Evolutionary conservation across 1,140 invertebrate genomes (phyloP), one percentile per base, ranked within the genome.

Genomic region (Leptinotarsa lineolata): DNA sequence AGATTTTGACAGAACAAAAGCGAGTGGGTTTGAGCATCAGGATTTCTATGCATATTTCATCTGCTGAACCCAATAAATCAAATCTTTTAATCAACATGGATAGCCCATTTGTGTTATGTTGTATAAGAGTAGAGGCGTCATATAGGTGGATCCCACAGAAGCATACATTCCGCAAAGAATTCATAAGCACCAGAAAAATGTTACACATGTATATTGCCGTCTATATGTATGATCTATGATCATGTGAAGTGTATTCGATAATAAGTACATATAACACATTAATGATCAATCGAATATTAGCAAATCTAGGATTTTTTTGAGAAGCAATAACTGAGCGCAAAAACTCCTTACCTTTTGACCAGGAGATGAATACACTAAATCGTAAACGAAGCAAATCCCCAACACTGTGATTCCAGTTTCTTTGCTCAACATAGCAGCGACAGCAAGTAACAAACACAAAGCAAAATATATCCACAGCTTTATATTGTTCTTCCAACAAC

Each of bases 381-480:
- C 90, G 77, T 95, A 96, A 20, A 94, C 86, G 71, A 92, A 91
- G 85, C 95, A 97, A 30, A 97, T 90, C n/a, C 92, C 91, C 75
- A 98, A 85, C 16, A 96, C 94, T 63, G 95, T 97, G 72, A 97
- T 90, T 20, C 95, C 96, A 16, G 95, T 96, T 85, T 98, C 97
- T 85, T 97, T 97, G 85, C 92, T 93, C 60, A 96, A 86, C 81
- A 95, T 93, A 54, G 93, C 93, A 58, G 88, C 89, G 4, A 87
- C 82, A 2, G 92, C 89, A 73, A 91, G 86, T 39, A 90, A 67
- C 45, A 92, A 80, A 68, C 90, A 85, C 15, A 82, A 58, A 3
- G 79, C 76, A 61, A 90, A 81, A 80, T 84, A 90, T 79, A 83
- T 81, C 88, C 87, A 91, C 80, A 86, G 87, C 82, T 84, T 87